Conservation (phyloP, 2,113 vertebrate genomes). For the Eubucco bourcierii region DNA sequence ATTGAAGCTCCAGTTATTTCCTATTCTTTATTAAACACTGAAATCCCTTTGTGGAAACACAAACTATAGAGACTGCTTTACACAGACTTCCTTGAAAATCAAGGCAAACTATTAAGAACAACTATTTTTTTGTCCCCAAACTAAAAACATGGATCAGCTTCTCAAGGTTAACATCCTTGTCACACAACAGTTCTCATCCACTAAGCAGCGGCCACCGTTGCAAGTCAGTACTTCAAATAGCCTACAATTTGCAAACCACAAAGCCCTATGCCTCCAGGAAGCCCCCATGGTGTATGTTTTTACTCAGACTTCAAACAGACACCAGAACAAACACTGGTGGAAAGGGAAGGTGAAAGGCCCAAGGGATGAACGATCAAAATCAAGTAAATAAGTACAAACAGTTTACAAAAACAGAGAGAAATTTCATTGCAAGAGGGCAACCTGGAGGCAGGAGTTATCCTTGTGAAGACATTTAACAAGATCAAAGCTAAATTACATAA, state of each 20-base stretch:
- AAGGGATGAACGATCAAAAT: slow-evolving; percentile 17
- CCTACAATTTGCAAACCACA: slow-evolving; percentile 21
- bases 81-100: slow-evolving; percentile 56
- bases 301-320: slow-evolving; percentile 44
- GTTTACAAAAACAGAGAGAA: slow-evolving; percentile 11
- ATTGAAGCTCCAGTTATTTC: slow-evolving; percentile 53
- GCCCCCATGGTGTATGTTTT: slow-evolving; percentile 15
- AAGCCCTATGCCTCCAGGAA: slow-evolving; percentile 19
- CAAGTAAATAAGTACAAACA: not conserved
- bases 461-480: not conserved
- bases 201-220: not conserved
- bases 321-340: slow-evolving; percentile 5
- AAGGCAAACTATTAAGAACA: slow-evolving; percentile 17
- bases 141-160: slow-evolving; percentile 31
- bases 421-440: not conserved
- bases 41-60: slow-evolving; percentile 51
- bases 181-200: not conserved
- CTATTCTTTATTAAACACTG: slow-evolving; percentile 44
- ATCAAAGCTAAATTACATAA: not conserved
- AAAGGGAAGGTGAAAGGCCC: slow-evolving; percentile 59
- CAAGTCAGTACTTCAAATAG: not conserved
- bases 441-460: not conserved
- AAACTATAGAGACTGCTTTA: slow-evolving; percentile 6
- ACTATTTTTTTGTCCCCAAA: slow-evolving; percentile 22
- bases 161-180: slow-evolving; percentile 23